Conservation (phyloP, 2,113 vertebrate species). For the Antechinus flavipes region DNA sequence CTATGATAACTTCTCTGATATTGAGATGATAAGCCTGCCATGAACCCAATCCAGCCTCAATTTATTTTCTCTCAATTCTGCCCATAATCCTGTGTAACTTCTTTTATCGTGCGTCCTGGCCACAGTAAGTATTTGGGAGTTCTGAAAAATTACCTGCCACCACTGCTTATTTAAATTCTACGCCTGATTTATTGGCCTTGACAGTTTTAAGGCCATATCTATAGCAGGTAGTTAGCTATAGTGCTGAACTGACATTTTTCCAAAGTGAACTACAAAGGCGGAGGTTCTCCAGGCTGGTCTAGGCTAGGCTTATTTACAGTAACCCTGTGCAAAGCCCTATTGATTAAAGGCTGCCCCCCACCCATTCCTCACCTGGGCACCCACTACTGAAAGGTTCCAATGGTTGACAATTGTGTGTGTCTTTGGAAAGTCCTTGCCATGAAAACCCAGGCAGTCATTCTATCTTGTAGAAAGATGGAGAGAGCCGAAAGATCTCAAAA, state of each 20-base stretch:
- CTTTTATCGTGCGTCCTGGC: not conserved
- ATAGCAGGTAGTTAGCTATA: constrained; percentile 84
- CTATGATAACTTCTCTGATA: not conserved
- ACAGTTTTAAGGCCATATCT: constrained; percentile 87
- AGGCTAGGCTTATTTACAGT: constrained; percentile 82
- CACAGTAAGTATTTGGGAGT: constrained; percentile 79
- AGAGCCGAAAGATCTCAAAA: not conserved
- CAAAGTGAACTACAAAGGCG: constrained; percentile 83
- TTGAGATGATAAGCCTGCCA: constrained; percentile 38
- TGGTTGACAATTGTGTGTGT: not conserved
- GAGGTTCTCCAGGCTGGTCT: constrained; percentile 78
- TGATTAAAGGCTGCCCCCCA: constrained; percentile 66
- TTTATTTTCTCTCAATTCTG: constrained; percentile 54
- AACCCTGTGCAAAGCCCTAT: constrained; percentile 84
- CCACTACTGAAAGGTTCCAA: not conserved
- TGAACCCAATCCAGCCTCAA: not conserved
- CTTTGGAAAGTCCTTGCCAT: not conserved
- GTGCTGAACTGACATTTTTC: constrained; percentile 87
- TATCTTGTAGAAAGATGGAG: not conserved
- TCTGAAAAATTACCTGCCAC: constrained; percentile 88
- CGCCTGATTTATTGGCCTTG: constrained; percentile 87
- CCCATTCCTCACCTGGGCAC: not conserved
- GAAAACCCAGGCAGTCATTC: not conserved
- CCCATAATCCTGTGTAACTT: constrained; percentile 6
- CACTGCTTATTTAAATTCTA: constrained; percentile 86